Percentiles rank a stretch among this genome's conserved stretches.
Evolutionary conservation across 2,888 invertebrate species (phyloP).

Genomic region (Coenonympha arcania): DNA sequence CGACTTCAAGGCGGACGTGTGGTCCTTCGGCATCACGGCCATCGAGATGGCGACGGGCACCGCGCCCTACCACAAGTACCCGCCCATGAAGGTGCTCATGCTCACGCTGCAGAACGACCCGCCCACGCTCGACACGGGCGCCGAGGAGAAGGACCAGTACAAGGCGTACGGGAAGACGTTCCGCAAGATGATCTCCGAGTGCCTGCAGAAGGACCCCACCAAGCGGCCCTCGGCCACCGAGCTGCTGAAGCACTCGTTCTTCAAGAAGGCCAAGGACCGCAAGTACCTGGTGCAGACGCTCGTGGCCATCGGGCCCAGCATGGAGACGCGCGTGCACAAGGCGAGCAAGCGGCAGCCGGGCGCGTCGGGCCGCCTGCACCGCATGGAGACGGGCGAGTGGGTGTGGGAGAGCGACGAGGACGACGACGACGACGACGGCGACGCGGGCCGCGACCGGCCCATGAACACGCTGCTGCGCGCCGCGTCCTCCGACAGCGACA

Average conservation of each 20-base stretch:
- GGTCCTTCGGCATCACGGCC: slow-evolving; percentile 94
- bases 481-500: slow-evolving; percentile 76
- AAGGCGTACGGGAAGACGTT: slow-evolving; percentile 98
- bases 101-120: slow-evolving; percentile 99
- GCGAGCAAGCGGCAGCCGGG: slow-evolving; percentile 88
- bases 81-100: slow-evolving; percentile 99
- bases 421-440: slow-evolving; percentile 75
- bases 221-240: slow-evolving; percentile 97
- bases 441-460: slow-evolving; percentile 73
- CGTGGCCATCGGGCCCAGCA: slow-evolving; percentile 88
- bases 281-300: slow-evolving; percentile 90
- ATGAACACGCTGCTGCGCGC: slow-evolving; percentile 76
- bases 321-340: slow-evolving; percentile 94
- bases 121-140: slow-evolving; percentile 95
- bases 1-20: slow-evolving; percentile 94
- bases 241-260: slow-evolving; percentile 97
- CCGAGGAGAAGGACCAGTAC: slow-evolving; percentile 98
- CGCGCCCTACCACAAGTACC: slow-evolving; percentile 99
- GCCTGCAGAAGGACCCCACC: slow-evolving; percentile 96
- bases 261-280: slow-evolving; percentile 98
- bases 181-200: slow-evolving; percentile 97
- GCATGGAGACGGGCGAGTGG: slow-evolving; percentile 98
- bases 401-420: slow-evolving; percentile 98
- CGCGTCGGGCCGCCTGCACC: slow-evolving; percentile 87
- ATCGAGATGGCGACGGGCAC: slow-evolving; percentile 99